Evolutionary conservation across 2,113 vertebrate species (phyloP), one percentile per base, ranked within the genome.

Genomic region (Platysteira castanea): DNA sequence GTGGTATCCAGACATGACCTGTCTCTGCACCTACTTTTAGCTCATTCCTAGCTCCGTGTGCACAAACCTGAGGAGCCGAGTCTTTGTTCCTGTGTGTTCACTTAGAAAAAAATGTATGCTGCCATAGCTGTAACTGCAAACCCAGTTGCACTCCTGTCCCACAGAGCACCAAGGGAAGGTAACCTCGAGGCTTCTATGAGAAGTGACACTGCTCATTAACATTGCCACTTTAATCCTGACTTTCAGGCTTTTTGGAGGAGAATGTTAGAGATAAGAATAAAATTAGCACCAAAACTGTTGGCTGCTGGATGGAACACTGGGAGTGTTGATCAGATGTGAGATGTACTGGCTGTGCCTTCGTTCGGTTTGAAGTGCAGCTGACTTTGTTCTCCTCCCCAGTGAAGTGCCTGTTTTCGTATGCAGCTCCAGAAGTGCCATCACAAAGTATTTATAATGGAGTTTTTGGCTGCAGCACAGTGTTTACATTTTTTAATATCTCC

Each of bases 361-460:
- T 61, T 80, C 92, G 63, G 87, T 96, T 88, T 93, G 95, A 94
- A 83, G 75, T 44, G 37, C 33, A 75, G 60, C 44, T 89, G 93
- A 67, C 90, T 92, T 70, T 84, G 44, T 90, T 96, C 92, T 94
- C 35, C 52, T 86, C 60, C 68, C 19, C 54, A 63, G 47, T 59
- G 87, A 87, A 95, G 75, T 54, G 50, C 37, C 54, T 10, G 1
- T 84, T 89, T 89, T 82, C 70, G 39, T 64, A 50, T 70, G 63
- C 56, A 78, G 0, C 64, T 77, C 85, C 83, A 90, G 64, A 60
- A 84, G 17, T 39, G 69, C n/a, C 16, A 84, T 75, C 94, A 75
- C 64, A 10, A 53, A 60, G 26, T 57, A 56, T 92, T 95, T 84
- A 41, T 81, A 60, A 59, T 2, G 30, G 28, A 73, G 52, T 76